Evolutionary conservation across 2,888 invertebrate species (phyloP).

Genomic region (Rhingia campestris): DNA sequence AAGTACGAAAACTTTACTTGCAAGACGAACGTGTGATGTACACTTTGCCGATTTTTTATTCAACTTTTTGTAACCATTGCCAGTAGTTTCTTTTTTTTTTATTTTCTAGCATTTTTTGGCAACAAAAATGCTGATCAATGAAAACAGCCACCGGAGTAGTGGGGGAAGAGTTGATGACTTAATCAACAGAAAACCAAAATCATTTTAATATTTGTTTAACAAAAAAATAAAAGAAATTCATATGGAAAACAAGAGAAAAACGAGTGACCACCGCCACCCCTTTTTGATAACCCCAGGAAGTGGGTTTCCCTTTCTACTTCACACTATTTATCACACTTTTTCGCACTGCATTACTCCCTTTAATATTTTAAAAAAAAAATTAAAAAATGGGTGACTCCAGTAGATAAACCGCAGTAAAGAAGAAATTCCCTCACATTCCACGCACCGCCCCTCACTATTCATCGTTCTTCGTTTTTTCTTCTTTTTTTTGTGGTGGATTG

Average conservation of each 20-base stretch:
- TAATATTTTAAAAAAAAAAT: slow-evolving; percentile 28
- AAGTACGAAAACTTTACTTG: slow-evolving; percentile 35
- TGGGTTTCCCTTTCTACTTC: slow-evolving; percentile 31
- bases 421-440: slow-evolving; percentile 64
- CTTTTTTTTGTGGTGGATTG: slow-evolving; percentile 21
- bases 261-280: slow-evolving; percentile 50
- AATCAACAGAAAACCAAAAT: slow-evolving; percentile 52
- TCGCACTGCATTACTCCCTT: slow-evolving; percentile 49
- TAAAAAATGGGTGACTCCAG: slow-evolving; percentile 34
- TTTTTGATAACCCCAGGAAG: slow-evolving; percentile 61
- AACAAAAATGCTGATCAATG: slow-evolving; percentile 20
- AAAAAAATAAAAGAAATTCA: slow-evolving; percentile 19
- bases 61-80: slow-evolving; percentile 12
- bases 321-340: slow-evolving; percentile 44
- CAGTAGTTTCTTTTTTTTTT: slow-evolving; percentile 33
- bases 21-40: slow-evolving; percentile 58
- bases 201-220: slow-evolving; percentile 11
- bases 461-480: slow-evolving; percentile 1
- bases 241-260: not conserved
- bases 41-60: slow-evolving; percentile 37
- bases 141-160: not conserved
- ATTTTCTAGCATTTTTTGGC: slow-evolving; percentile 27
- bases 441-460: slow-evolving; percentile 43
- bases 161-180: slow-evolving; percentile 55
- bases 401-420: slow-evolving; percentile 57